These are phyloP conservation scores for Nesometra sesokonis DNA, from an alignment of 35 echinoderm and acorn worm species.

Conservation along the genomic window DNA sequence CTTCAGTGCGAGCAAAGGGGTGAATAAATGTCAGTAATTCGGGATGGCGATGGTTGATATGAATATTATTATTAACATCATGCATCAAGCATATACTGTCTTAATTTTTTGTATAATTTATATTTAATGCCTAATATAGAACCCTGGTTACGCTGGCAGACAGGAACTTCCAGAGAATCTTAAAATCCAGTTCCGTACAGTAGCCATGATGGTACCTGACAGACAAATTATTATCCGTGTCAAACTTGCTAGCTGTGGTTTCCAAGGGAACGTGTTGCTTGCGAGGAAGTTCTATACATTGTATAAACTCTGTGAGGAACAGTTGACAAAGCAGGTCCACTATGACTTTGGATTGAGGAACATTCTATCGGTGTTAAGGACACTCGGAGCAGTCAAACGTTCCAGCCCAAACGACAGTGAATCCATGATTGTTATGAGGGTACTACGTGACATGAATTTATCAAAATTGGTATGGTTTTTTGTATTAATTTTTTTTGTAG, in stretches of 20 bases:
- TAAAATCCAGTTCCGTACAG: conserved; percentile 96
- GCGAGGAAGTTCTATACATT: conserved; percentile 95
- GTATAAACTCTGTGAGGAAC: conserved; percentile 99
- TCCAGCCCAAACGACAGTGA: conserved; percentile 89
- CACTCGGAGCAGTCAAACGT: conserved; percentile 88
- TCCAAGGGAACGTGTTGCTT: conserved; percentile 86
- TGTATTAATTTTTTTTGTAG: background rate
- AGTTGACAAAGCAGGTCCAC: conserved; percentile 96
- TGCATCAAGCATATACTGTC: background rate
- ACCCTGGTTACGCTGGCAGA: conserved; percentile 91
- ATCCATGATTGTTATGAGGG: conserved; percentile 91
- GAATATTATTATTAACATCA: background rate
- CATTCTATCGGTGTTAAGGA: conserved; percentile 90
- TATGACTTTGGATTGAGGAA: conserved; percentile 98
- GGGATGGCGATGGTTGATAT: no score
- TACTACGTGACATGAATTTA: conserved; percentile 93
- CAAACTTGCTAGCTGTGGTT: conserved; percentile 92
- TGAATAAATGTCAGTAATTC: no score
- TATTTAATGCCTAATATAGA: conserved; percentile 44
- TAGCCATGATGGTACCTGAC: conserved; percentile 99
- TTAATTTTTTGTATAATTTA: background rate
- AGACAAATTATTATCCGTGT: conserved; percentile 97
- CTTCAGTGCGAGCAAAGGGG: no score
- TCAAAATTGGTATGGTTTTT: conserved; percentile 73
- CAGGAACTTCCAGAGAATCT: conserved; percentile 94